A percentile compares a stretch with the other conserved stretches of the same genome.
These are phyloP conservation scores for Ctena decussata DNA, from an alignment of 2,888 invertebrate species.

Conservation along the genomic window DNA sequence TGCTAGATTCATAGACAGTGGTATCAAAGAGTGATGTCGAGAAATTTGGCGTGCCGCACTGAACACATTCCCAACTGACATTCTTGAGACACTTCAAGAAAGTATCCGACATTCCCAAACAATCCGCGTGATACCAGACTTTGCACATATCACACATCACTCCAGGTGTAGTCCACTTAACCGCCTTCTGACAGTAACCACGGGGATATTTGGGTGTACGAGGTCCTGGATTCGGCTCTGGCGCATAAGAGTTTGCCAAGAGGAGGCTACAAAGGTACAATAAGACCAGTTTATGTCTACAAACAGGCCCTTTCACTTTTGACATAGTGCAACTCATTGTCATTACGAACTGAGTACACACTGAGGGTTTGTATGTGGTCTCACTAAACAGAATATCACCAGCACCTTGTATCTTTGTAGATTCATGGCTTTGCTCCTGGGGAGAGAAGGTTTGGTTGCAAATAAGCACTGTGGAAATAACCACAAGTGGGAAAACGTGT, in stretches of 20 bases:
- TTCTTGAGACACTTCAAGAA: constrained; percentile 36
- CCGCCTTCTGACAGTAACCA: constrained; percentile 1
- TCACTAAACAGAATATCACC: neutral
- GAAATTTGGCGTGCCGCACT: constrained; percentile 44
- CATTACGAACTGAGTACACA: constrained; percentile 2
- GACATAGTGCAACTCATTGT: constrained; percentile 6
- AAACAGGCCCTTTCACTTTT: constrained; percentile 16
- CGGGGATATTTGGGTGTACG: neutral
- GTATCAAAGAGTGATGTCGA: constrained; percentile 28
- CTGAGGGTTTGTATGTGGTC: neutral
- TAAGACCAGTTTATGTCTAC: neutral
- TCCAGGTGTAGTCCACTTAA: neutral
- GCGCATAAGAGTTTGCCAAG: neutral
- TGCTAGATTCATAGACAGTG: constrained; percentile 22
- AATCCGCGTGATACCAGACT: constrained; percentile 42
- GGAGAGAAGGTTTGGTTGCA: neutral
- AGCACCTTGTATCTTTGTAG: neutral
- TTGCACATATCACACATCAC: constrained; percentile 28
- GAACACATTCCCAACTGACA: constrained; percentile 39
- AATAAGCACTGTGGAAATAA: neutral
- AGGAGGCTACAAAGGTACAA: constrained; percentile 10
- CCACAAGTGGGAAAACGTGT: neutral
- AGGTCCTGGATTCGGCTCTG: constrained; percentile 5
- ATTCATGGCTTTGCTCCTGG: neutral
- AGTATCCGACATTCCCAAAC: constrained; percentile 42